A percentile compares a stretch with the other conserved stretches of the same genome.
phyloP scores from a whole-genome alignment of 1,140 invertebrate species.

The Papilio dardanus region DNA sequence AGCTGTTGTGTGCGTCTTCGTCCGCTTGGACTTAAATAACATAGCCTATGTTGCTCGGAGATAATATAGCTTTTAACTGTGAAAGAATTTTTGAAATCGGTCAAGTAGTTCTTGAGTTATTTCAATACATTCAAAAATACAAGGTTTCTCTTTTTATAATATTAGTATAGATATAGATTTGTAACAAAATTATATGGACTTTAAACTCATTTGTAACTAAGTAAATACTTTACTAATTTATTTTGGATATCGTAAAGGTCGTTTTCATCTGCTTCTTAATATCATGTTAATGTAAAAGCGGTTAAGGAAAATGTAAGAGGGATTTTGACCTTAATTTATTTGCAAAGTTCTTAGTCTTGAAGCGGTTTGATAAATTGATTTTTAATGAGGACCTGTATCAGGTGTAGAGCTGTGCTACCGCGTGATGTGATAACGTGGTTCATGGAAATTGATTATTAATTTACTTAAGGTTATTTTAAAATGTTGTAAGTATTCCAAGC shows the following conservation, averaged over 20 bases:
- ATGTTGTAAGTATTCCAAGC: neutral
- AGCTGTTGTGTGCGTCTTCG: too few species aligned
- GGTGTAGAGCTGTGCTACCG: neutral
- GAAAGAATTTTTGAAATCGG: too few species aligned
- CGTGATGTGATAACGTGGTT: neutral
- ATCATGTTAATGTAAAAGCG: slow-evolving; percentile 6
- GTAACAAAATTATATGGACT: too few species aligned
- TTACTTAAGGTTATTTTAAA: neutral
- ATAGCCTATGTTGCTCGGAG: too few species aligned
- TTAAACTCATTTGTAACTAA: neutral
- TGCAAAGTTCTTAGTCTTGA: neutral
- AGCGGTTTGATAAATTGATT: slow-evolving; percentile 27
- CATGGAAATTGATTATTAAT: neutral
- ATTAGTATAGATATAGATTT: too few species aligned
- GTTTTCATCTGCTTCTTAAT: neutral
- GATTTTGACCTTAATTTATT: slow-evolving; percentile 24
- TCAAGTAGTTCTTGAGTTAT: too few species aligned
- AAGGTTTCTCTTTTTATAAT: too few species aligned
- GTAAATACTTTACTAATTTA: neutral
- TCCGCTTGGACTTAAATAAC: too few species aligned
- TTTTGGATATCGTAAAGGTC: neutral
- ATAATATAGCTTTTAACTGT: too few species aligned
- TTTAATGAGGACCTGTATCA: slow-evolving; percentile 31
- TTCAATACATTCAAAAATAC: too few species aligned
- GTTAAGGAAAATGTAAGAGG: slow-evolving; percentile 15